These are phyloP conservation scores for Sinopyrophorus schimmeli DNA, from an alignment of 2,888 invertebrate species.

Conservation along the genomic window DNA sequence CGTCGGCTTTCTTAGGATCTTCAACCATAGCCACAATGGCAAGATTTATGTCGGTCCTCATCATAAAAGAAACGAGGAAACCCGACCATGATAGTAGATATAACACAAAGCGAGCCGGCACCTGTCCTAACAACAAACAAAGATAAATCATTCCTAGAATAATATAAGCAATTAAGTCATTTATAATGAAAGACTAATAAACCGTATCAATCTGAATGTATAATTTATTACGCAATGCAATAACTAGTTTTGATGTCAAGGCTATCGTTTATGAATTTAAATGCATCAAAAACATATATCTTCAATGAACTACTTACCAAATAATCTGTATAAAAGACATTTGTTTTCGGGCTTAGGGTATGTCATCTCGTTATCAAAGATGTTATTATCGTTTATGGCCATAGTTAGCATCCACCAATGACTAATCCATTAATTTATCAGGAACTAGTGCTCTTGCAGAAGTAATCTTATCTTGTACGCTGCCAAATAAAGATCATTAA, in stretches of 20 bases:
- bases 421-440: too few species aligned
- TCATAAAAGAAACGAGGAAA: constrained; percentile 75
- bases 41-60: constrained; percentile 74
- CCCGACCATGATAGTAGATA: constrained; percentile 74
- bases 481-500: too few species aligned
- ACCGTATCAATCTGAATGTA: too few species aligned
- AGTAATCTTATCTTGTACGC: too few species aligned
- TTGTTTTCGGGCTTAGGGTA: constrained; percentile 51
- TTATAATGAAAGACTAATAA: too few species aligned
- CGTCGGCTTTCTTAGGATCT: constrained; percentile 39
- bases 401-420: too few species aligned
- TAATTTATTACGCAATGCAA: too few species aligned
- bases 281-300: too few species aligned
- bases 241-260: too few species aligned
- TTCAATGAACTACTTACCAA: too few species aligned
- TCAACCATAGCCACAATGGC: constrained; percentile 71
- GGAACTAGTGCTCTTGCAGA: too few species aligned
- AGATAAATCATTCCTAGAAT: neutral
- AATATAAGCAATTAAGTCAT: neutral
- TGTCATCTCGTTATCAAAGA: constrained; percentile 46
- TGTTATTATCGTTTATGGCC: constrained; percentile 13
- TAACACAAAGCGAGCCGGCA: constrained; percentile 70
- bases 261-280: too few species aligned
- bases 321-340: constrained; percentile 52
- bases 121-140: constrained; percentile 47